A percentile compares a stretch with the other conserved stretches of the same genome.
These are phyloP conservation scores for Sussaba pulchella DNA, from an alignment of 2,888 invertebrate species.

Conservation along the genomic window DNA sequence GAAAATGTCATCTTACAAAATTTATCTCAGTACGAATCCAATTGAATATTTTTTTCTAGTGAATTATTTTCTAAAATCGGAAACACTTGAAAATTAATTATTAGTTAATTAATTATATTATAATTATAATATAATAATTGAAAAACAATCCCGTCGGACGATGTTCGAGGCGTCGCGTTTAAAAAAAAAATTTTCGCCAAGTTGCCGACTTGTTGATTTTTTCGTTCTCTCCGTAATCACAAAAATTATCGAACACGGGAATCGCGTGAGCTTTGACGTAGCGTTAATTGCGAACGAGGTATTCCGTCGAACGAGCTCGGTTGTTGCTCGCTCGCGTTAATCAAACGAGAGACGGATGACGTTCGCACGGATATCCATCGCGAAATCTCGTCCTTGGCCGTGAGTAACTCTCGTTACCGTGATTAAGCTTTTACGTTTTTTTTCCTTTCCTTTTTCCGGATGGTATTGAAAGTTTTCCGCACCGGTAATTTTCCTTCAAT, in stretches of 20 bases:
- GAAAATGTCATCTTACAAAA: no score
- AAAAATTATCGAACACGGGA: slow-evolving; percentile 9
- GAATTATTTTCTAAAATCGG: no score
- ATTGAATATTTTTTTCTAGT: no score
- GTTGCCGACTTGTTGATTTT: not conserved
- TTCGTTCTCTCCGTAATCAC: not conserved
- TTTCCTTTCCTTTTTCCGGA: not conserved
- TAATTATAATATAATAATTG: no score
- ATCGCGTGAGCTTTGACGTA: slow-evolving; percentile 19
- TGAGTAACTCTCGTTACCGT: no score
- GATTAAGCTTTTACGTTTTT: not conserved
- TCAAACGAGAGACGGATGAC: not conserved
- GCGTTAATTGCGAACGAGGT: not conserved
- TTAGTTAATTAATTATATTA: no score
- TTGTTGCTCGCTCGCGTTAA: not conserved
- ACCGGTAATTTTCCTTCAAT: not conserved
- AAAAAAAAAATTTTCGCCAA: not conserved
- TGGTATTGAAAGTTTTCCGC: not conserved
- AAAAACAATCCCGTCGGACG: no score
- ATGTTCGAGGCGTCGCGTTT: no score
- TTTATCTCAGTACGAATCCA: no score
- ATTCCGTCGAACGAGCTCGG: not conserved
- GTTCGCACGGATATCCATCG: not conserved
- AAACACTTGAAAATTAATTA: no score
- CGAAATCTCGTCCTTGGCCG: not conserved